Evolutionary conservation across 2,113 vertebrate genomes (phyloP).

Genomic region (Struthio camelus): DNA sequence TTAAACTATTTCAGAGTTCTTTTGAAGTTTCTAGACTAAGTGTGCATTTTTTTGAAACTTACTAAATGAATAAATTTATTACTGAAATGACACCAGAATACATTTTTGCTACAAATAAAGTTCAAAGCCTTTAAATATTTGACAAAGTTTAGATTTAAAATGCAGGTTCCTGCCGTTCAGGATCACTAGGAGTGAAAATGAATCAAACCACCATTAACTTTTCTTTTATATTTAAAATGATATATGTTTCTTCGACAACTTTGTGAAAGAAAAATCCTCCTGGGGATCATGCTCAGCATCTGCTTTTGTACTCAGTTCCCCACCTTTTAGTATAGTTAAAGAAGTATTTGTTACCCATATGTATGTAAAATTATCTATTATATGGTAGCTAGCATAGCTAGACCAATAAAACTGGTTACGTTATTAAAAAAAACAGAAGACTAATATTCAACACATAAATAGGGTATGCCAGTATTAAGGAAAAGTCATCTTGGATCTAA

Average conservation of each 20-base stretch:
- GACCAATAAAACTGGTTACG: neutral
- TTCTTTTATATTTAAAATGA: neutral
- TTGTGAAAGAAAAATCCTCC: neutral
- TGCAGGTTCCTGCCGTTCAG: neutral
- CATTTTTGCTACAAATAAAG: neutral
- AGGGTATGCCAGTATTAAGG: neutral
- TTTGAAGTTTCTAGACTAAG: neutral
- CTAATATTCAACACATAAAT: neutral
- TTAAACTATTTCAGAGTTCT: neutral
- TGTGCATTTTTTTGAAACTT: neutral
- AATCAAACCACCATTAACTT: neutral
- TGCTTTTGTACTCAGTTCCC: neutral
- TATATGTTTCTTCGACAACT: neutral
- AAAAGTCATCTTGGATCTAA: neutral
- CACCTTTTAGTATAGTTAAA: neutral
- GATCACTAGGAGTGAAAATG: neutral
- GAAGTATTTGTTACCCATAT: neutral
- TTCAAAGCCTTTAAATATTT: neutral
- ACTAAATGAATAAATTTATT: neutral
- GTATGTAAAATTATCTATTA: neutral
- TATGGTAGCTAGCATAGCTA: neutral
- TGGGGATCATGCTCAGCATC: neutral
- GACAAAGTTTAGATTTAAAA: neutral
- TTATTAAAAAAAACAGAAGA: neutral
- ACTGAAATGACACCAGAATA: neutral